Percentiles rank a stretch among this genome's conserved stretches.
phyloP scores from a whole-genome alignment of 2,113 vertebrate species.

The Saimiri boliviensis region DNA sequence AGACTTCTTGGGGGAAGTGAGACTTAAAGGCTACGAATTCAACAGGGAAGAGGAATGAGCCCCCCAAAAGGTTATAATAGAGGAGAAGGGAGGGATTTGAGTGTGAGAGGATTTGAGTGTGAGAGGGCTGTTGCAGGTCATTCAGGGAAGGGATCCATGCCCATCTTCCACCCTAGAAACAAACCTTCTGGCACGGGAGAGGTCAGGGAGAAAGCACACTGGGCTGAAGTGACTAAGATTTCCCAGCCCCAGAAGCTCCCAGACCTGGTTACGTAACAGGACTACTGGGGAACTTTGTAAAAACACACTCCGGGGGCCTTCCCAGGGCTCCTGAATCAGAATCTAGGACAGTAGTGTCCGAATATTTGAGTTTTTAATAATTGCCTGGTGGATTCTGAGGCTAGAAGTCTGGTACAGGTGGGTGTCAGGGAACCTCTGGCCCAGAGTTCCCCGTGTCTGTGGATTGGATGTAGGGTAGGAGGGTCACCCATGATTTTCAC shows the following conservation, averaged over 20 bases:
- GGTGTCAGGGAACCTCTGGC: not conserved
- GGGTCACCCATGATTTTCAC: not conserved
- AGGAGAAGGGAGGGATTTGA: not conserved
- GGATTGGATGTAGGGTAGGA: not conserved
- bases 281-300: not conserved
- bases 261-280: not conserved
- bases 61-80: not conserved
- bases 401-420: not conserved
- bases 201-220: not conserved
- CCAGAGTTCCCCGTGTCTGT: not conserved
- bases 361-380: not conserved
- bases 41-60: not conserved
- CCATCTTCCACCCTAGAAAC: not conserved
- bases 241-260: not conserved
- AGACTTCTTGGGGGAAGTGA: not conserved
- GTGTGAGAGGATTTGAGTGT: not conserved
- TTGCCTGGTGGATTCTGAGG: not conserved
- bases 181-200: not conserved
- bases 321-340: not conserved
- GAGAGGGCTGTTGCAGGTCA: fast-evolving
- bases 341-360: not conserved
- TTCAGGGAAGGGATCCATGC: not conserved
- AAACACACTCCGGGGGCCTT: not conserved
- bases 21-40: not conserved
- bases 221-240: not conserved